Conservation (phyloP, 2,888 invertebrate species). For the Euclidia mi region DNA sequence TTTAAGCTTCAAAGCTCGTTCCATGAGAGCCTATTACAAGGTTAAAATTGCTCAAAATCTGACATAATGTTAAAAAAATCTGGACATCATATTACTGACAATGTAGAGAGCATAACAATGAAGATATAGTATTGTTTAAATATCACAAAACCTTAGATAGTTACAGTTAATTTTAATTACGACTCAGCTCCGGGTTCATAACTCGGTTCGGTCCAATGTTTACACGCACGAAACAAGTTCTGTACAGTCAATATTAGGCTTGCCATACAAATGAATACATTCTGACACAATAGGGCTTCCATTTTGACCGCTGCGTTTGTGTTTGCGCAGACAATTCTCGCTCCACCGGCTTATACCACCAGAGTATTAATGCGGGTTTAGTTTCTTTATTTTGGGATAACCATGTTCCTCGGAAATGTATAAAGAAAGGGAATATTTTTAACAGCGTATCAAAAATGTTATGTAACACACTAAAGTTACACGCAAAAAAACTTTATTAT, state of each 20-base stretch:
- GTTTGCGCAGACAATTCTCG: slow-evolving; percentile 87
- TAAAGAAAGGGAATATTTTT: too few relatives aligned
- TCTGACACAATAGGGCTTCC: slow-evolving; percentile 87
- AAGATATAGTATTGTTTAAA: slow-evolving; percentile 8
- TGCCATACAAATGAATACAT: slow-evolving; percentile 89
- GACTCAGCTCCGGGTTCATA: slow-evolving; percentile 63
- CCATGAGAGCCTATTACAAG: too few relatives aligned
- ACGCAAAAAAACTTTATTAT: too few relatives aligned
- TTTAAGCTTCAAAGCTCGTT: too few relatives aligned
- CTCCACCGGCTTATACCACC: slow-evolving; percentile 79
- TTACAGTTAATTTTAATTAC: slow-evolving; percentile 72
- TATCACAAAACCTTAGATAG: slow-evolving; percentile 56
- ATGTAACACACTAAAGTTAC: too few relatives aligned
- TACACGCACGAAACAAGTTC: slow-evolving; percentile 84
- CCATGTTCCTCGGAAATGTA: slow-evolving; percentile 5
- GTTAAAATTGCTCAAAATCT: too few relatives aligned
- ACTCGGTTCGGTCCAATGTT: slow-evolving; percentile 70
- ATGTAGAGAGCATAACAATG: too few relatives aligned
- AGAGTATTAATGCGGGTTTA: slow-evolving; percentile 65
- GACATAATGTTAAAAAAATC: too few relatives aligned
- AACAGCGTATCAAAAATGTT: too few relatives aligned
- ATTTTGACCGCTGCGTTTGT: slow-evolving; percentile 83
- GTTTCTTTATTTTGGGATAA: slow-evolving; percentile 51
- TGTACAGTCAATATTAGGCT: slow-evolving; percentile 84
- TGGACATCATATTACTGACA: too few relatives aligned